These are phyloP conservation scores for Nematostella vectensis DNA, from an alignment of 92 coral and sea anemone species.

Conservation along the genomic window DNA sequence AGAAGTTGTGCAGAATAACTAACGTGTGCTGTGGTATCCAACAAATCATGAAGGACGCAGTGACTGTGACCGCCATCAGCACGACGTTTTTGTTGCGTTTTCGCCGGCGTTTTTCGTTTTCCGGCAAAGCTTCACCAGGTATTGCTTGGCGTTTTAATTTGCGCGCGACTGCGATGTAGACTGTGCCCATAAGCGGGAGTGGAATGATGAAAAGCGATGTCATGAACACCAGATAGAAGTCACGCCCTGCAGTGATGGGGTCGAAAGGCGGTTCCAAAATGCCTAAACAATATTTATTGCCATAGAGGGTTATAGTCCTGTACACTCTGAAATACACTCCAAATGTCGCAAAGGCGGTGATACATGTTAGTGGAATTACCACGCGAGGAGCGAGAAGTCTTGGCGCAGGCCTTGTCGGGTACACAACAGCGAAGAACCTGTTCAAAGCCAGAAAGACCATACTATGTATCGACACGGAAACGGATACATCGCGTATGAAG, in stretches of 20 bases:
- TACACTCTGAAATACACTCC: neutral
- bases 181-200: neutral
- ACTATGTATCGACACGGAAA: neutral
- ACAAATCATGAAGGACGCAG: neutral
- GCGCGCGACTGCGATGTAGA: neutral
- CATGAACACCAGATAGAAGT: neutral
- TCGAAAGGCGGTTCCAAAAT: neutral
- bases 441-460: neutral
- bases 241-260: neutral
- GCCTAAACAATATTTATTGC: neutral
- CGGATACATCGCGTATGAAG: neutral
- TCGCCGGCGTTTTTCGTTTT: neutral
- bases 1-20: neutral
- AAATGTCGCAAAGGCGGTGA: neutral
- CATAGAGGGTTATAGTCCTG: neutral
- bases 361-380: neutral
- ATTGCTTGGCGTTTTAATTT: neutral
- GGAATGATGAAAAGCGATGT: neutral
- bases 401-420: neutral
- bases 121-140: neutral
- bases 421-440: neutral
- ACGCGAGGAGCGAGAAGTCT: neutral
- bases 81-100: neutral
- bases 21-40: neutral
- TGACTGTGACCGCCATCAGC: neutral